These are phyloP conservation scores for Taenioides sp. DNA, from an alignment of 2,797 vertebrate species.

Conservation along the genomic window DNA sequence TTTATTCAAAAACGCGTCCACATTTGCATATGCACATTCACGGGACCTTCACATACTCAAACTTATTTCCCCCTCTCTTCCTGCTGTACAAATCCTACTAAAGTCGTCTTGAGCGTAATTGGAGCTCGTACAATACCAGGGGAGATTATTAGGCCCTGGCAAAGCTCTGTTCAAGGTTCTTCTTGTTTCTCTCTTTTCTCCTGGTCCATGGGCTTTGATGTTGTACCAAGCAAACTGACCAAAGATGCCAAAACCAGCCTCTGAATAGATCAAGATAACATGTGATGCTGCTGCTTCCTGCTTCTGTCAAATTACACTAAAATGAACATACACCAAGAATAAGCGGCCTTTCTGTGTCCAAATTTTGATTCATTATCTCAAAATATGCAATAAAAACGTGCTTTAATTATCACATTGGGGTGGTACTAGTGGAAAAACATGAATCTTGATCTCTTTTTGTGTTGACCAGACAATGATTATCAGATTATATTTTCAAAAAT, in stretches of 20 bases:
- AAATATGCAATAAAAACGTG: slow-evolving; percentile 8
- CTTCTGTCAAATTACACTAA: slow-evolving; percentile 3
- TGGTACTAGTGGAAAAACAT: background rate
- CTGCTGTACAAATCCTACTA: background rate
- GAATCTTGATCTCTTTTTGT: background rate
- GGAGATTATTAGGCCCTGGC: slow-evolving; percentile 53
- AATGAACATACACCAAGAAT: slow-evolving; percentile 16
- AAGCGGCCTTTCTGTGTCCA: background rate
- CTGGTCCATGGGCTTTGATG: slow-evolving; percentile 45
- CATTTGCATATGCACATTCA: background rate
- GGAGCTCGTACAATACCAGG: slow-evolving; percentile 34
- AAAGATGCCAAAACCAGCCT: slow-evolving; percentile 45
- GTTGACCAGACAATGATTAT: too few species aligned
- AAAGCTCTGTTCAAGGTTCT: slow-evolving; percentile 26
- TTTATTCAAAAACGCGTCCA: background rate
- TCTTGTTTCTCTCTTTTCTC: slow-evolving; percentile 25
- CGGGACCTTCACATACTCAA: background rate
- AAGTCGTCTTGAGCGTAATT: slow-evolving; percentile 20
- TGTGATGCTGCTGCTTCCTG: slow-evolving; percentile 14
- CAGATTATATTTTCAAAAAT: too few species aligned
- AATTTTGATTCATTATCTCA: background rate
- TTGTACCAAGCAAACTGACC: slow-evolving; percentile 51
- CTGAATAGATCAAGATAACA: slow-evolving; percentile 16
- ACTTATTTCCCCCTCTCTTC: background rate
- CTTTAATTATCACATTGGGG: background rate